Base-by-base conservation (phyloP, 1,140 invertebrate genomes). In the Meloidogyne hapla region DNA sequence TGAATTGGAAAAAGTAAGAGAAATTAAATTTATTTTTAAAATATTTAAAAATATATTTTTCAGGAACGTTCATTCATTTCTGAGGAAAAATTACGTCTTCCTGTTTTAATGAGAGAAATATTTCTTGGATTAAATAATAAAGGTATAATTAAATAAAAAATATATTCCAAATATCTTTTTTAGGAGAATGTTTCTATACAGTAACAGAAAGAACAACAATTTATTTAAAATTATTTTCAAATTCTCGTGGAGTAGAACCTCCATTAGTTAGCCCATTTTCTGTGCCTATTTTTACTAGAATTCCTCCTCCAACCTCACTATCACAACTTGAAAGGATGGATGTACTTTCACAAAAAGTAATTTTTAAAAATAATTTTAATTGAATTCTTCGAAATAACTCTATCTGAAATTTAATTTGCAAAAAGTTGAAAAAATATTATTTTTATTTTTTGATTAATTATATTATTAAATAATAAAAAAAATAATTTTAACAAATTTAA, bases 301-400 rank as follows among this genome's bases (percentile, higher is more conserved):
- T 75, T n/a, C 83, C 83, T 2, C 82, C 83, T 23, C 83, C 83
- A 4, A 85, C 70, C 6, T 48, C 79, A 18, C 28, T 26, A 5
- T 76, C 21, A 13, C 67, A 84, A 13, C 69, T 83, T 5, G 69
- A 80, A 33, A 86, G 84, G 62, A 82, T 85, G 83, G 84, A 85
- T 74, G 83, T 85, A 15, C 73, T 85, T 23, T 86, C 85, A 23
- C 84, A 86, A 70, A 87, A 86, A 63, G 85, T 86, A 56, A 26
- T 13, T 18, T 33, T 21, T 42, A 68, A 70, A 9, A n/a, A 69
- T 21, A 18, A 9, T 40, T 23, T 26, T 63, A 18, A 28, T 23
- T 45, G 18, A 45, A 10, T 38, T 25, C 15, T 15, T 45, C 23
- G 13, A 56, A 45, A 38, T 62, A 65, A 15, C 9, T 12, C 6